Conservation (phyloP, 37 sponge, comb jelly and placozoan species). For the Spongia lamella region DNA sequence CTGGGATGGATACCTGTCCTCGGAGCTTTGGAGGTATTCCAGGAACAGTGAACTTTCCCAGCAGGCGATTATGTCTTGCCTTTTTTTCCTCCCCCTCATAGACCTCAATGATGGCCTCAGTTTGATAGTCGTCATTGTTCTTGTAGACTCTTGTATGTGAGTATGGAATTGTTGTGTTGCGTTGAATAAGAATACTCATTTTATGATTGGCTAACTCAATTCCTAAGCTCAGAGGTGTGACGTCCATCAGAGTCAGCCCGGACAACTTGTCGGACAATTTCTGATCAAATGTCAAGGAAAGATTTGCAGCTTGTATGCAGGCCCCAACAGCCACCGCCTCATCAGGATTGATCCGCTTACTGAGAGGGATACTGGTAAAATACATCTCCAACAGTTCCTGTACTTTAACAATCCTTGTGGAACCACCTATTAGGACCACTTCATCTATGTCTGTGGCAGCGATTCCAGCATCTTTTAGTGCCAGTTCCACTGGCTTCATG, state of each 20-base stretch:
- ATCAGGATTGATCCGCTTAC: conserved; percentile 92
- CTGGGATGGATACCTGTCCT: conserved; percentile 75
- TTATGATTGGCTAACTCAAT: conserved; percentile 84
- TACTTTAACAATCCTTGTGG: conserved; percentile 75
- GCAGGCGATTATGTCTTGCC: conserved; percentile 69
- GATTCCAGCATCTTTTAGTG: conserved; percentile 76
- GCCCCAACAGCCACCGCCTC: conserved; percentile 97
- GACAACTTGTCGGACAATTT: conserved; percentile 44
- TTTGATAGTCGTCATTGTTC: conserved; percentile 90
- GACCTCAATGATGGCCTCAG: conserved; percentile 75
- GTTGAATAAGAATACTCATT: conserved; percentile 75
- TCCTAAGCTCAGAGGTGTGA: conserved; percentile 84
- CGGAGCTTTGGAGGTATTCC: conserved; percentile 80
- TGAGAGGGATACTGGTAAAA: conserved; percentile 64
- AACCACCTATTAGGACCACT: conserved; percentile 87
- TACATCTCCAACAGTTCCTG: conserved; percentile 69
- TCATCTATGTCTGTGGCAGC: conserved; percentile 64
- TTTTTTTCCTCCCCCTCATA: conserved; percentile 88
- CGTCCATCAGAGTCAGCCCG: conserved; percentile 92
- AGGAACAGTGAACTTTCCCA: conserved; percentile 79
- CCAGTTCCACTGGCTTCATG: conserved; percentile 62
- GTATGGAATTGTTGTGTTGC: conserved; percentile 93
- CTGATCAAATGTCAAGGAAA: conserved; percentile 57
- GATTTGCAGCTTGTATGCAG: conserved; percentile 90
- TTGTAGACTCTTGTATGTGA: conserved; percentile 76